Evolutionary conservation across 2,797 vertebrate genomes (phyloP).

Genomic region (Gambelia wislizenii): DNA sequence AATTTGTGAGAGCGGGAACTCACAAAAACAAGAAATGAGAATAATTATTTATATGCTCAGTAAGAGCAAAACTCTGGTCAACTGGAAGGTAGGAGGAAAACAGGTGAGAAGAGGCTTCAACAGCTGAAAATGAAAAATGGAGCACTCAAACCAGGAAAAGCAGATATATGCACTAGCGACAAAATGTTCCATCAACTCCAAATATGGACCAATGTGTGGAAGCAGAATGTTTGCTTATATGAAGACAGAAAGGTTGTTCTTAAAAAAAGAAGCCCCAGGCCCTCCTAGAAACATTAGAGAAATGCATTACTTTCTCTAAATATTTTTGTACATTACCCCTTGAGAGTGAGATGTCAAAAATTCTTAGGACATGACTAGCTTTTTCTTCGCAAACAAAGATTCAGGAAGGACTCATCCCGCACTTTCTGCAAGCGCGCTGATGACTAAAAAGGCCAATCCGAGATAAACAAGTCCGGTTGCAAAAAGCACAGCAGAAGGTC

Average conservation of each 20-base stretch:
- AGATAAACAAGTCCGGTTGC: no score
- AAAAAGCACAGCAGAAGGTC: no score
- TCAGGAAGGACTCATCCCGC: no score
- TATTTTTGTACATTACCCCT: neutral
- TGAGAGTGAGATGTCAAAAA: neutral
- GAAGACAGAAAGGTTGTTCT: neutral
- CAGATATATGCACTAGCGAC: neutral
- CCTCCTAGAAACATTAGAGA: neutral
- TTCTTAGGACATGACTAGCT: conserved; percentile 2
- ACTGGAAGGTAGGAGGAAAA: neutral
- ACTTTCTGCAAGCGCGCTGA: no score
- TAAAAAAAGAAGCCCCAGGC: no score
- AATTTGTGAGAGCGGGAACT: conserved; percentile 6
- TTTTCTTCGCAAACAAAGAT: no score
- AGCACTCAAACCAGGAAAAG: neutral
- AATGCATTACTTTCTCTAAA: conserved; percentile 7
- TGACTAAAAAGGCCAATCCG: no score
- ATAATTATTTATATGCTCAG: neutral
- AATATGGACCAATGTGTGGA: neutral
- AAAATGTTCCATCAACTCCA: neutral
- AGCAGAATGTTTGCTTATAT: neutral
- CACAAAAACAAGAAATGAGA: neutral
- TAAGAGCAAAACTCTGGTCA: neutral
- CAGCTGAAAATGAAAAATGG: conserved; percentile 4
- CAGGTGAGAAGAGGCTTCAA: neutral